phyloP scores from a whole-genome alignment of 92 coral and sea anemone species.

The Heteractis magnifica region DNA sequence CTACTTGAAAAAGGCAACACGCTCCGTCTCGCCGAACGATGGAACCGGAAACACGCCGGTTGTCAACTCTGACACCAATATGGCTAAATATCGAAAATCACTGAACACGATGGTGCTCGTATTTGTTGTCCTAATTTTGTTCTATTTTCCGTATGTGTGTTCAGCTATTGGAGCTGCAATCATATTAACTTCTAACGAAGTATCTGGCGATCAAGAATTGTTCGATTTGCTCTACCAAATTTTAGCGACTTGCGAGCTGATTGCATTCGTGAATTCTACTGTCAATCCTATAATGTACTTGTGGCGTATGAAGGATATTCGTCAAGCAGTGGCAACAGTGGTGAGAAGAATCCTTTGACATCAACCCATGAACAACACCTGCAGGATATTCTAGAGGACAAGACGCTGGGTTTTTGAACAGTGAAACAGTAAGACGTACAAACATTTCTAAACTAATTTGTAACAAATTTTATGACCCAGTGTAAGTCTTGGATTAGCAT shows the following conservation, averaged over 20 bases:
- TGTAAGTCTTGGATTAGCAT: no score
- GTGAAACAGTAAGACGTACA: no score
- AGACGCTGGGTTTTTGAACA: no score
- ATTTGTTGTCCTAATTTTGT: conserved; percentile 2
- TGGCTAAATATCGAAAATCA: conserved; percentile 18
- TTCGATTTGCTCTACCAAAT: not conserved
- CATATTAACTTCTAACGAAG: not conserved
- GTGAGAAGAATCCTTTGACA: not conserved
- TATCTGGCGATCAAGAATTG: not conserved
- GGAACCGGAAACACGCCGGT: not conserved
- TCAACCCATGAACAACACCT: not conserved
- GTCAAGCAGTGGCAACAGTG: not conserved
- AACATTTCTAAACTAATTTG: no score
- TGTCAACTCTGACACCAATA: not conserved
- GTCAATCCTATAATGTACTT: conserved; percentile 18
- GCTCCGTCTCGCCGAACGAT: not conserved
- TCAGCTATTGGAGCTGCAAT: conserved; percentile 15
- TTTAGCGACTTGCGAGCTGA: not conserved
- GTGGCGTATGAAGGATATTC: conserved; percentile 25
- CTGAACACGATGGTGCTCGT: conserved; percentile 22
- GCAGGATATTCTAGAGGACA: not conserved
- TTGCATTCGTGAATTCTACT: conserved; percentile 16
- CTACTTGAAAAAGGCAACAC: not conserved
- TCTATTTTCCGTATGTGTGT: not conserved
- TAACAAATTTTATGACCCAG: no score